Conservation (phyloP, 2,888 invertebrate species). For the Gandaritis pyraliata region DNA sequence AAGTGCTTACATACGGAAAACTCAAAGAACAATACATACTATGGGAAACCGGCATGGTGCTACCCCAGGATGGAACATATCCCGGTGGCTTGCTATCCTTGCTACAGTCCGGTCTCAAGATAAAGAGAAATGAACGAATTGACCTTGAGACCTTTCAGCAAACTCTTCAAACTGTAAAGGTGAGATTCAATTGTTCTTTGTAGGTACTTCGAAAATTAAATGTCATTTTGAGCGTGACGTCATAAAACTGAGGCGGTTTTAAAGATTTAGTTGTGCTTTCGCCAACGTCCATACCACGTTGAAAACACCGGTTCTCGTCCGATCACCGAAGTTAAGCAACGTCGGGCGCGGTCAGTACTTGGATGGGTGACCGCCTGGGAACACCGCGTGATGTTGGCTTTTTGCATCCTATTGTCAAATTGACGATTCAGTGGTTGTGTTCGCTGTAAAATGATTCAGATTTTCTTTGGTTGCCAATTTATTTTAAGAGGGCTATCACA, state of each 20-base stretch:
- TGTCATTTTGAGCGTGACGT: too few relatives aligned
- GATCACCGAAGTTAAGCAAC: conserved; percentile 82
- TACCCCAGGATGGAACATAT: conserved; percentile 72
- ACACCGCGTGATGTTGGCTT: conserved; percentile 73
- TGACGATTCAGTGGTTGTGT: too few relatives aligned
- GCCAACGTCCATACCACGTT: conserved; percentile 74
- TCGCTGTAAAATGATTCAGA: too few relatives aligned
- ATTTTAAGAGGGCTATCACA: too few relatives aligned
- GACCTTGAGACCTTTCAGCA: conserved; percentile 59
- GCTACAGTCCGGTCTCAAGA: conserved; percentile 62
- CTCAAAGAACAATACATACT: conserved; percentile 68
- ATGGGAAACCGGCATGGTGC: conserved; percentile 62
- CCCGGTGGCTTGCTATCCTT: conserved; percentile 69
- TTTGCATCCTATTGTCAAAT: too few relatives aligned
- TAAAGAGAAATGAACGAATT: conserved; percentile 57
- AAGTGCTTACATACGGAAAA: conserved; percentile 62
- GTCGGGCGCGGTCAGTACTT: conserved; percentile 80
- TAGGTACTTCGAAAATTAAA: too few relatives aligned
- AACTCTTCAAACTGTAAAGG: conserved; percentile 66
- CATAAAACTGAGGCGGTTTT: too few relatives aligned
- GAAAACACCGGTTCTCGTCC: conserved; percentile 80
- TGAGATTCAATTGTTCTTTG: conserved; percentile 35
- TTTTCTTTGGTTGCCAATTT: too few relatives aligned
- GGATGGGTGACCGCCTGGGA: conserved; percentile 80
- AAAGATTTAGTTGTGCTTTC: conserved; percentile 3